Conservation (phyloP, 2,888 invertebrate genomes). For the Thereva unica region DNA sequence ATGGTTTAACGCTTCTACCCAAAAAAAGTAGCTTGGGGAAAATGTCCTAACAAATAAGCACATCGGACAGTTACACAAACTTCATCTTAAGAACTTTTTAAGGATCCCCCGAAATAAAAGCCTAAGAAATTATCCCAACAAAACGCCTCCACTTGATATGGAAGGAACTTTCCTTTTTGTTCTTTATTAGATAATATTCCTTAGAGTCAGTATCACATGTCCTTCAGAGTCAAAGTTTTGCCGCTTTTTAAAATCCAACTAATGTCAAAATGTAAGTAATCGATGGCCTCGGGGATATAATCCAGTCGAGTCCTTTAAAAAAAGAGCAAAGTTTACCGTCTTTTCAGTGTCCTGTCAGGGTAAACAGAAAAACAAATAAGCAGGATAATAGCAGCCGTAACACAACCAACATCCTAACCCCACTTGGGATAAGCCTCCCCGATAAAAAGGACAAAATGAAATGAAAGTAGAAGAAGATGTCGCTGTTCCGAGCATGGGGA, state of each 20-base stretch:
- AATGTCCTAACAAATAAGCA: constrained; percentile 8
- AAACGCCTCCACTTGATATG: not conserved
- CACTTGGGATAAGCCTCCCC: constrained; percentile 30
- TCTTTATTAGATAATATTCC: constrained; percentile 11
- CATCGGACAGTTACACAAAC: not conserved
- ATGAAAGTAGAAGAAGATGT: constrained; percentile 9
- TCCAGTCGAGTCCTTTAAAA: constrained; percentile 3
- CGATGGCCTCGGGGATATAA: constrained; percentile 32
- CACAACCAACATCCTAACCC: constrained; percentile 23
- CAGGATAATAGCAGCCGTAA: constrained; percentile 24
- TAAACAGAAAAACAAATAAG: constrained; percentile 29
- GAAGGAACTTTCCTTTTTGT: not conserved
- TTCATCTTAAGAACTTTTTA: constrained; percentile 26
- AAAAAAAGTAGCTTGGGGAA: not conserved
- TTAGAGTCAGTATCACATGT: constrained; percentile 13
- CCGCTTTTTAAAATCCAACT: constrained; percentile 33
- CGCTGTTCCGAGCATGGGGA: constrained; percentile 18
- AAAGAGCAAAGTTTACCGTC: constrained; percentile 30
- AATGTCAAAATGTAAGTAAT: constrained; percentile 35
- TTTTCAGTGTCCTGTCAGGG: constrained; percentile 27
- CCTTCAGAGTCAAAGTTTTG: constrained; percentile 23
- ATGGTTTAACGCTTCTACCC: too few species aligned
- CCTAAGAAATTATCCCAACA: not conserved
- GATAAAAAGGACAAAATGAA: constrained; percentile 25
- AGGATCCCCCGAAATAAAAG: constrained; percentile 13